Evolutionary conservation across 2,113 vertebrate genomes (phyloP), one percentile per base, ranked within the genome.

Genomic region (Cettia cetti): DNA sequence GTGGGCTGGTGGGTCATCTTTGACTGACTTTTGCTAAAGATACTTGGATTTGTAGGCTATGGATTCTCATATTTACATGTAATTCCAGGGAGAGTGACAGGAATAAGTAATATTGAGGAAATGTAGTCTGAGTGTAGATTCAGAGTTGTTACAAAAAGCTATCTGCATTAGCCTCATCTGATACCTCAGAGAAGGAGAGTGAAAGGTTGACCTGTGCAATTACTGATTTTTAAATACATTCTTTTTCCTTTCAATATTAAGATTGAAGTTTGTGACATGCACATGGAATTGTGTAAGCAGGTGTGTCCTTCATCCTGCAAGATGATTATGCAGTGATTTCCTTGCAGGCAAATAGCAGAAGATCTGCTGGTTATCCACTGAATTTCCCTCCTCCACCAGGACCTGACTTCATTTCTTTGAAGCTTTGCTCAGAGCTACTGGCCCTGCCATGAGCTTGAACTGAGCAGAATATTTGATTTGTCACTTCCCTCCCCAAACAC

Each of bases 401-500:
- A 70, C 33, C 39, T 54, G 24, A 35, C 20, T 68, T 90, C 27
- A 5, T 50, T 64, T 42, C 71, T 70, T 4, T 56, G 45, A 70
- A 79, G 70, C 63, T 77, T 94, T 88, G n/a, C 63, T 76, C 18
- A 47, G 71, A 65, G 63, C 72, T 78, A 40, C 75, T 90, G 39
- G 31, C 66, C 85, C 68, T 74, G 27, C 60, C 11, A 3, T 78
- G 35, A 80, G 28, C 35, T 54, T 49, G 33, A 77, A 47, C 21
- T 30, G 24, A 54, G 49, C 52, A 28, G 31, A 70, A 4, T 52
- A 16, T 66, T 75, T 82, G 23, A 31, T 83, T 65, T 90, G 27
- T 42, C 1, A 0, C n/a, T 79, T 87, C 19, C 17, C 4, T 13
- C 15, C 33, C 8, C 0, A 0, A 54, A 54, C 0, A 1, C 63